Evolutionary conservation across 2,888 invertebrate species (phyloP).

Genomic region (Pachycephus smyrnensis): DNA sequence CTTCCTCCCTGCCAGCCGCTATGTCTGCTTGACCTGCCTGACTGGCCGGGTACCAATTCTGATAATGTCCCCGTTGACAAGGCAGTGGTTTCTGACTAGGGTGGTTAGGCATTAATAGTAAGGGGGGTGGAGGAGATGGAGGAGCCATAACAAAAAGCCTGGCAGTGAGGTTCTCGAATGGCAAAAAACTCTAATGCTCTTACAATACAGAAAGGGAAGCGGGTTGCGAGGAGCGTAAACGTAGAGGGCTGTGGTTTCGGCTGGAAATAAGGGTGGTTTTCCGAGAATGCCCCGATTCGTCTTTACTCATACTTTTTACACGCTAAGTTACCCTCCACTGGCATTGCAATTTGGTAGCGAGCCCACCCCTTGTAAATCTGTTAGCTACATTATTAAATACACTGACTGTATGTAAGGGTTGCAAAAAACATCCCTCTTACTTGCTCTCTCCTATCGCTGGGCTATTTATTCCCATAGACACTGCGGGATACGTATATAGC

Average conservation of each 20-base stretch:
- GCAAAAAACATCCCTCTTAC: constrained; percentile 16
- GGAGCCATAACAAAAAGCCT: constrained; percentile 8
- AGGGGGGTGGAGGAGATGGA: neutral
- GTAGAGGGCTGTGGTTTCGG: neutral
- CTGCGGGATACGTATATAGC: neutral
- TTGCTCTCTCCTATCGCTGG: constrained; percentile 1
- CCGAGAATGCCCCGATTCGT: neutral
- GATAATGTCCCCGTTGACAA: neutral
- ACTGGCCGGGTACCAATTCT: neutral
- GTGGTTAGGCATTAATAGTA: neutral
- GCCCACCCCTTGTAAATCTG: constrained; percentile 17
- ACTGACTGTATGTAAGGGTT: neutral
- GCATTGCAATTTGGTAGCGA: neutral
- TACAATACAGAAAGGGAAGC: constrained; percentile 16
- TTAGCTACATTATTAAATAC: constrained; percentile 20
- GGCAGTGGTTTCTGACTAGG: neutral
- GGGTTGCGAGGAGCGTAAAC: neutral
- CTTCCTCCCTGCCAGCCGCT: neutral
- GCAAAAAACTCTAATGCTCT: constrained; percentile 21
- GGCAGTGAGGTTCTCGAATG: neutral
- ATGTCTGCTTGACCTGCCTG: neutral
- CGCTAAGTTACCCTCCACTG: neutral
- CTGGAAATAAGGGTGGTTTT: neutral
- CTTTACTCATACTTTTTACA: neutral
- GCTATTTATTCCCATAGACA: constrained; percentile 13